Percentiles rank a stretch among this genome's conserved stretches.
Conservation (phyloP, 2,797 vertebrate genomes). For the Lophotriccus pileatus region DNA sequence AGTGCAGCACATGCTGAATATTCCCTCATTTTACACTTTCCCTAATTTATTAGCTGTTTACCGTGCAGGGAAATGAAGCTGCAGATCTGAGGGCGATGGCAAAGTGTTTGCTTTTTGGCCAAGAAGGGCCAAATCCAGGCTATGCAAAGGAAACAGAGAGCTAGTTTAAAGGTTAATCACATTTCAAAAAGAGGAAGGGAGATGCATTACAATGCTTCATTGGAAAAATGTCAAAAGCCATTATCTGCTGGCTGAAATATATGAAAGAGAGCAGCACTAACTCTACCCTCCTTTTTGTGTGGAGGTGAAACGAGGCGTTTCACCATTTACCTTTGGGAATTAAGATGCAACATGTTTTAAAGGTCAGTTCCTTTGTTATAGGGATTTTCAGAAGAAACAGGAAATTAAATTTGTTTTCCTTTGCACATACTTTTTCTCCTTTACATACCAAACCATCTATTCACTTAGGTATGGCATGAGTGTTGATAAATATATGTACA, state of each 20-base stretch:
- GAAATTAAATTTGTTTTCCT: background rate
- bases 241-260: slow-evolving; percentile 30
- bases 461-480: background rate
- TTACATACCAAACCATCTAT: background rate
- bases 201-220: slow-evolving; percentile 2
- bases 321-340: background rate
- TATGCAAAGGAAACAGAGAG: background rate
- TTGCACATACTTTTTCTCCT: background rate
- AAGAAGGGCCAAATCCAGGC: background rate
- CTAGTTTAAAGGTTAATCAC: slow-evolving; percentile 5
- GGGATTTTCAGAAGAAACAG: background rate
- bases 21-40: background rate
- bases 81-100: background rate
- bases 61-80: background rate
- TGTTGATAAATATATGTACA: background rate
- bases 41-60: background rate
- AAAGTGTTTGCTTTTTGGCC: background rate
- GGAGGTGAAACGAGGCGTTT: background rate
- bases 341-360: slow-evolving; percentile 7
- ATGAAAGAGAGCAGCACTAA: slow-evolving; percentile 1
- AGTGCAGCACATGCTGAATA: background rate
- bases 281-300: background rate
- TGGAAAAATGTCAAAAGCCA: slow-evolving; percentile 47
- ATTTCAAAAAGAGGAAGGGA: background rate
- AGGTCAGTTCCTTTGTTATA: background rate